These are phyloP conservation scores for Heliopora coerulea DNA, from an alignment of 92 coral and sea anemone genomes.

Conservation along the genomic window DNA sequence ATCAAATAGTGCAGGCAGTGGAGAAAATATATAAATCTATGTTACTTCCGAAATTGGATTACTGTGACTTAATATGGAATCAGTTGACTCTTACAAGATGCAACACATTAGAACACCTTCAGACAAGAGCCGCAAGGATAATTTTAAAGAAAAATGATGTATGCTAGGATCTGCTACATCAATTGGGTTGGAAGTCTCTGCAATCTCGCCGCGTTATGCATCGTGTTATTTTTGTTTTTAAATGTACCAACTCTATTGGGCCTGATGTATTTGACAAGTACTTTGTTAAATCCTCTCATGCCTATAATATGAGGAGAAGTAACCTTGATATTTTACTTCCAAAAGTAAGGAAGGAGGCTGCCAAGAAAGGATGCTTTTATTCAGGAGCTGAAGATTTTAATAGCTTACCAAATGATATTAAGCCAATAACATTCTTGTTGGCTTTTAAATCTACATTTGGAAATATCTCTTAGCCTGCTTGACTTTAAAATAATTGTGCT, in stretches of 20 bases:
- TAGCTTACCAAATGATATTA: no score
- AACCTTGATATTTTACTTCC: constrained; percentile 19
- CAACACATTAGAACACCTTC: constrained; percentile 23
- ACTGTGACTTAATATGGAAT: constrained; percentile 33
- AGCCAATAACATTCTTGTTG: background rate
- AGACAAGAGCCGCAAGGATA: constrained; percentile 40
- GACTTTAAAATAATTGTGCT: no score
- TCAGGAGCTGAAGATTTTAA: no score
- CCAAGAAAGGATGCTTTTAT: constrained; percentile 52
- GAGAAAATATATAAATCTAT: constrained; percentile 12
- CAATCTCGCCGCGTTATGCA: no score
- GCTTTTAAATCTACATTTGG: background rate
- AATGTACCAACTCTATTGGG: constrained; percentile 40
- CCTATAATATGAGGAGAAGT: constrained; percentile 34
- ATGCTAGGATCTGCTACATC: constrained; percentile 5
- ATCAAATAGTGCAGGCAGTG: constrained; percentile 2
- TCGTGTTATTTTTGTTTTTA: constrained; percentile 38
- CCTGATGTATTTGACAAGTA: constrained; percentile 39
- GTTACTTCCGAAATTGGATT: constrained; percentile 36
- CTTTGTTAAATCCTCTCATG: constrained; percentile 40
- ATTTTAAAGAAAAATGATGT: constrained; percentile 13
- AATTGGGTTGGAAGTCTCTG: no score
- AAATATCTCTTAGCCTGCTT: no score
- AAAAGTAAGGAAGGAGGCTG: constrained; percentile 48
- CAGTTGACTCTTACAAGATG: constrained; percentile 2